phyloP scores from a whole-genome alignment of 2,888 invertebrate species.

The Volucella bombylans region DNA sequence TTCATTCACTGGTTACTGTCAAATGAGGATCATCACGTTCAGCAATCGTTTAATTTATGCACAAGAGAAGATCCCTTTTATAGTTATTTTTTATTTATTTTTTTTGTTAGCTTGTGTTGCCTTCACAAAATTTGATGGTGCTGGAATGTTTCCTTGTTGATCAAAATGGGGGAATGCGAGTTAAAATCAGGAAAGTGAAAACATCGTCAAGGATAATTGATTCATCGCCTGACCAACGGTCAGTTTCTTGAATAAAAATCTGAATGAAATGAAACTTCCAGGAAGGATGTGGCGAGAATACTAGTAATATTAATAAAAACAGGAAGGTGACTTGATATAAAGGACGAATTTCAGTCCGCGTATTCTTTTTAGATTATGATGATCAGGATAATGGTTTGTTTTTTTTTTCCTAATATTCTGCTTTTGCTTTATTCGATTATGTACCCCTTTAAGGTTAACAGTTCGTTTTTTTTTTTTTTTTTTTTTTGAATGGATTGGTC shows the following conservation, averaged over 20 bases:
- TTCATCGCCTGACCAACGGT: constrained; percentile 77
- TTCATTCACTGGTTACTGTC: constrained; percentile 30
- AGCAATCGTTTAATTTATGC: constrained; percentile 69
- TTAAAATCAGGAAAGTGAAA: constrained; percentile 47
- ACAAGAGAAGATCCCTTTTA: constrained; percentile 44
- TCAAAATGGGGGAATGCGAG: constrained; percentile 54
- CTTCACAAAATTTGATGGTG: constrained; percentile 43
- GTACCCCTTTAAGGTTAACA: constrained; percentile 56
- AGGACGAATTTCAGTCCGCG: constrained; percentile 51
- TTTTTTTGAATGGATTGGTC: constrained; percentile 42
- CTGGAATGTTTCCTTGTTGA: constrained; percentile 58
- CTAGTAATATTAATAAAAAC: constrained; percentile 46
- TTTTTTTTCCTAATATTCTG: not conserved
- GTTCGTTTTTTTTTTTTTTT: constrained; percentile 31
- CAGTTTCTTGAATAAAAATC: constrained; percentile 66
- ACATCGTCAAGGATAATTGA: constrained; percentile 75
- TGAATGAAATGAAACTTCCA: constrained; percentile 39
- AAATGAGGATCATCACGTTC: constrained; percentile 68
- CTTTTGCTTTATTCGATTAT: constrained; percentile 16
- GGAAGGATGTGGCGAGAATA: constrained; percentile 64
- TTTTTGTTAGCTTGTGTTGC: not conserved
- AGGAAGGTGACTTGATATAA: constrained; percentile 62
- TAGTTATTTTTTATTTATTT: no score
- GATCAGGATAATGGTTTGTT: constrained; percentile 32
- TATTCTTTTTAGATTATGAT: constrained; percentile 25